Evolutionary conservation across 2,113 vertebrate species (phyloP).

Genomic region (Dolichotis patagonum): DNA sequence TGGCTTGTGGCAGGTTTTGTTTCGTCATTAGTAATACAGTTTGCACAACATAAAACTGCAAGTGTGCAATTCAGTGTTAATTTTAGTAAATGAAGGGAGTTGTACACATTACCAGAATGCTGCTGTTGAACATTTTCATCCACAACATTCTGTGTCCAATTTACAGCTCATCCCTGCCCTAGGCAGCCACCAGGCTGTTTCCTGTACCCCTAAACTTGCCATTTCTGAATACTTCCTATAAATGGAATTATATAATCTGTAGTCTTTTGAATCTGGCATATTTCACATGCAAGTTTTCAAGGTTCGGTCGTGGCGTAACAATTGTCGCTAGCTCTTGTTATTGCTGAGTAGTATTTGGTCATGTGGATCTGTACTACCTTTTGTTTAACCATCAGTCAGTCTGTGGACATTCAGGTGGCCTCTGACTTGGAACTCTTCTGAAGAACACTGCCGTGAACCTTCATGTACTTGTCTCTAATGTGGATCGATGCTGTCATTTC

Average conservation of each 20-base stretch:
- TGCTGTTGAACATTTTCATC: neutral
- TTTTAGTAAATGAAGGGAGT: neutral
- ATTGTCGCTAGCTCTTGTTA: neutral
- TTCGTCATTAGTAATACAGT: neutral
- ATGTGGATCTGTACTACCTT: neutral
- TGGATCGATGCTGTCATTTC: neutral
- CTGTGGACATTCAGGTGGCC: neutral
- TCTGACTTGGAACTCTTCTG: neutral
- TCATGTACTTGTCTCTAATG: neutral
- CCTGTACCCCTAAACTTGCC: neutral
- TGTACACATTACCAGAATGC: neutral
- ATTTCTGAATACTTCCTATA: neutral
- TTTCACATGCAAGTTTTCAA: neutral
- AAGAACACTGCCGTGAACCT: neutral
- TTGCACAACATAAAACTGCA: neutral
- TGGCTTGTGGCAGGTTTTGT: neutral
- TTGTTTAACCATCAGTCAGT: neutral
- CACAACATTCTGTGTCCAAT: neutral
- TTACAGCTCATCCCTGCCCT: neutral
- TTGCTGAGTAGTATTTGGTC: neutral
- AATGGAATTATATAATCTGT: neutral
- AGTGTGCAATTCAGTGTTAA: neutral
- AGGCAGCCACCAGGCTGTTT: neutral
- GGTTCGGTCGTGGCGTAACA: neutral
- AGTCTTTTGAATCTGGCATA: neutral